phyloP scores from a whole-genome alignment of 2,797 vertebrate species.

The Platalea minor region DNA sequence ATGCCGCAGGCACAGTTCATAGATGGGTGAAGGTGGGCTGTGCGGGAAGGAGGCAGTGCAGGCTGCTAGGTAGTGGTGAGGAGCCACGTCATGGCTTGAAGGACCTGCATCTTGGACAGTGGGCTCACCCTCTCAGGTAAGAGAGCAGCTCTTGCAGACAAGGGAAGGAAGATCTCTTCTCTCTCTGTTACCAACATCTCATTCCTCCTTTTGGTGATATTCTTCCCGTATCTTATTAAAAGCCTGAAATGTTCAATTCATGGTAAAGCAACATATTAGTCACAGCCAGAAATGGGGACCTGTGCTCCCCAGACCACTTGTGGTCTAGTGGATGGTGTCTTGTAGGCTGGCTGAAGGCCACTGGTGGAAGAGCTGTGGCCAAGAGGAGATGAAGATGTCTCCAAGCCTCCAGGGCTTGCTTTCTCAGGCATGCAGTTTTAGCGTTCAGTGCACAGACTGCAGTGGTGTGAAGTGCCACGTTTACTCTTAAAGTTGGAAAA shows the following conservation, averaged over 20 bases:
- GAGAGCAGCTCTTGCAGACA: neutral
- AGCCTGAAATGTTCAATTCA: neutral
- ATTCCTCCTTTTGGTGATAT: neutral
- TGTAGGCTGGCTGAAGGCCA: neutral
- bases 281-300: neutral
- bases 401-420: neutral
- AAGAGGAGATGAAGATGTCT: neutral
- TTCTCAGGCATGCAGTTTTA: neutral
- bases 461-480: neutral
- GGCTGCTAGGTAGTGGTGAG: neutral
- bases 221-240: neutral
- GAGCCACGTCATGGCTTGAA: neutral
- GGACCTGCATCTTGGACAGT: neutral
- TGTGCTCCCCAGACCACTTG: neutral
- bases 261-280: neutral
- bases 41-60: neutral
- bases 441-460: neutral
- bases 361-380: neutral
- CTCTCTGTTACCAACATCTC: neutral
- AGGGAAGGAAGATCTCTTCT: neutral
- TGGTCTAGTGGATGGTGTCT: neutral
- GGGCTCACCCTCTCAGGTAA: neutral
- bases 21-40: neutral
- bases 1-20: neutral
- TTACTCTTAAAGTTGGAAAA: neutral